These are phyloP conservation scores for Hyphantria cunea DNA, from an alignment of 1,140 invertebrate species.

Conservation along the genomic window DNA sequence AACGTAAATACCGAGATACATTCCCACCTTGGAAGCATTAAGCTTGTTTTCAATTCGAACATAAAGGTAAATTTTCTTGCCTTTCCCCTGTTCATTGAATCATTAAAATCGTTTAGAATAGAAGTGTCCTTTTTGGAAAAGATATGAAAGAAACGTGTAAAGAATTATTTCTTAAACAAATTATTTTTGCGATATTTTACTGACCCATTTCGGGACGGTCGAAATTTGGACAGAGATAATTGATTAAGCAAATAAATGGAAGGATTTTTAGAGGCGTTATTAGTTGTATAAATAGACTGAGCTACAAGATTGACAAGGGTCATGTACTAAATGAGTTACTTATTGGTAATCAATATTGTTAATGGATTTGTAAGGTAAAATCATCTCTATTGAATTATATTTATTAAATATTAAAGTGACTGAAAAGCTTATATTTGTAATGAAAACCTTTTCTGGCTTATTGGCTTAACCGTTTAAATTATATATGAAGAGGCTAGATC, in stretches of 20 bases:
- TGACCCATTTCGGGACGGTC: background rate
- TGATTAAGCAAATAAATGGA: conserved; percentile 8
- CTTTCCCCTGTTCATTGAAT: conserved; percentile 11
- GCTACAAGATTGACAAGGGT: background rate
- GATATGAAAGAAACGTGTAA: conserved; percentile 22
- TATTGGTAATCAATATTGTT: no score
- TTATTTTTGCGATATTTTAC: background rate
- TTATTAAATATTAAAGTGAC: no score
- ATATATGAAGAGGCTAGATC: no score
- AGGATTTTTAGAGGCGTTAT: background rate
- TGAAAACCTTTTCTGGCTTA: no score
- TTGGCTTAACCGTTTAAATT: no score
- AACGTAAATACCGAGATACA: conserved; percentile 3
- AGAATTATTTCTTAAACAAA: conserved; percentile 25
- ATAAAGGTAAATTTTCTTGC: conserved; percentile 8
- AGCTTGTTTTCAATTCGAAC: conserved; percentile 11
- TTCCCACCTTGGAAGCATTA: conserved; percentile 1
- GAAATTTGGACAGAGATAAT: background rate
- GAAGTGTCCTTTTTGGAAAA: conserved; percentile 19
- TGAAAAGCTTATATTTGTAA: no score
- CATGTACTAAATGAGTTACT: no score
- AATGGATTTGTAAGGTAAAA: no score
- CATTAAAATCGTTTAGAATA: conserved; percentile 21
- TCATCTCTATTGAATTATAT: no score
- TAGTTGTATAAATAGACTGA: conserved; percentile 13